Base-by-base conservation (phyloP, 2,888 invertebrate genomes). In the Galerucella calmariensis region DNA sequence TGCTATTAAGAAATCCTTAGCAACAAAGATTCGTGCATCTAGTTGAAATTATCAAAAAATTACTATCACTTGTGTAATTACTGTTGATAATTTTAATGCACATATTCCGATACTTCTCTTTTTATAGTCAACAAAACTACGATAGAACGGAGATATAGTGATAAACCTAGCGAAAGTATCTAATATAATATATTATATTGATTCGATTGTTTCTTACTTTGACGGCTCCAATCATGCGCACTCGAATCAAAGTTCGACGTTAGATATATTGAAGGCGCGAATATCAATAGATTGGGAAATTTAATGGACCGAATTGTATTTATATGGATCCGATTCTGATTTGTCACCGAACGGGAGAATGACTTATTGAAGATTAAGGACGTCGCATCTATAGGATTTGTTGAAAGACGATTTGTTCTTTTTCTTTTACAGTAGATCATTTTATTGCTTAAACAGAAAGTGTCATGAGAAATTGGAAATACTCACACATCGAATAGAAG, bases 251-350 rank as follows among this genome's bases (percentile, higher is more conserved):
- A 67, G 27, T 58, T 58, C 58, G 41, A 58, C 41, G 56, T 35
- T 35, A 35, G 35, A 35, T 56, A 68, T 68, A 58, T 68, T 44
- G 16, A 56, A 58, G 11, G 76, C 78, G 74, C 67, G 68, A 72
- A 41, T 75, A 79, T 80, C 82, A 81, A 82, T 81, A 82, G 82
- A 81, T 78, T 74, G 82, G 81, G 81, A 82, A 83, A 83, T 83
- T 82, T 82, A 83, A 82, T 81, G 79, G 79, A 74, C 79, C 75
- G 74, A 80, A 82, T 82, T 81, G 81, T 81, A 82, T 80, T 51
- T 62, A 41, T 62, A 62, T 44, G 62, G 62, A 79, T 79, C 77
- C 78, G 78, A 70, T 74, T 76, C 80, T 79, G 81, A 80, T 81
- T 82, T 81, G 80, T 82, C 82, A 80, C 78, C 77, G 78, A 62